Percentiles rank a stretch among this genome's conserved stretches.
phyloP scores from a whole-genome alignment of 2,888 invertebrate genomes.

The Peribatodes rhomboidaria region DNA sequence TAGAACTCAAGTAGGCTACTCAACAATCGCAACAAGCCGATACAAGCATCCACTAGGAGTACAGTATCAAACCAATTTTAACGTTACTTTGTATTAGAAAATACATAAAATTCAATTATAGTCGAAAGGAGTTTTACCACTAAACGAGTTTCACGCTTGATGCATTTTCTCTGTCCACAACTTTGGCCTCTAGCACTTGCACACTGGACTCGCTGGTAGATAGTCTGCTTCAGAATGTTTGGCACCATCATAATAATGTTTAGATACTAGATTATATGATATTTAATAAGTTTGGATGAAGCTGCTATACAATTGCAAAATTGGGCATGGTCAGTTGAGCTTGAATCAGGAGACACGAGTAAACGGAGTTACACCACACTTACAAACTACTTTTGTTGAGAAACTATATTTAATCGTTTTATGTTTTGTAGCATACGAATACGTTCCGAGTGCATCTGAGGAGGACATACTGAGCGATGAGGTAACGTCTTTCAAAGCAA shows the following conservation, averaged over 20 bases:
- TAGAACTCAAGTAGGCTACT: too few species aligned
- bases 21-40: too few species aligned
- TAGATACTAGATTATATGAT: background rate
- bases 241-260: constrained; percentile 8
- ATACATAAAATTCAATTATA: background rate
- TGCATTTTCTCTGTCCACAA: constrained; percentile 24
- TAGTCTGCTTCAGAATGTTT: constrained; percentile 28
- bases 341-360: constrained; percentile 7
- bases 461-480: constrained; percentile 93
- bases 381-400: background rate
- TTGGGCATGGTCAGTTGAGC: constrained; percentile 13
- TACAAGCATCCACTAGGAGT: too few species aligned
- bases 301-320: background rate
- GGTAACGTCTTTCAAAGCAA: constrained; percentile 76
- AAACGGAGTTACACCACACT: background rate
- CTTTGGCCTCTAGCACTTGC: constrained; percentile 26
- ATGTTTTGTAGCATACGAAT: constrained; percentile 92
- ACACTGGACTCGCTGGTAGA: constrained; percentile 27
- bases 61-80: too few species aligned
- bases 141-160: constrained; percentile 26
- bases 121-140: constrained; percentile 16
- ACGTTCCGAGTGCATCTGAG: constrained; percentile 93
- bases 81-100: too few species aligned
- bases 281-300: background rate
- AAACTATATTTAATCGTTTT: constrained; percentile 18